Percentiles rank a stretch among this genome's conserved stretches.
phyloP scores from a whole-genome alignment of 2,113 vertebrate species.

The Atrichornis clamosus region DNA sequence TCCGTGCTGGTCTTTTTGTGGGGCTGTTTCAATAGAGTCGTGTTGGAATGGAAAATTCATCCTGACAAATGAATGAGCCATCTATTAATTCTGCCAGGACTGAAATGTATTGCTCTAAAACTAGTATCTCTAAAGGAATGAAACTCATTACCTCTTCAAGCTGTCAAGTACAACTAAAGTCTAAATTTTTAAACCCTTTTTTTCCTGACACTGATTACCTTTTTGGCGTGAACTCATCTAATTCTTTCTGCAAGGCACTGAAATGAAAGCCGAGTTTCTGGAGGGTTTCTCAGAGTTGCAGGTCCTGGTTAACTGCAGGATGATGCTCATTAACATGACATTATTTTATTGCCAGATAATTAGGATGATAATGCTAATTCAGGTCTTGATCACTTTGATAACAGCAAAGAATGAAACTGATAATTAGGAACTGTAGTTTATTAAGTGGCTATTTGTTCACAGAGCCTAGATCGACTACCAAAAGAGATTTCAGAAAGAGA shows the following conservation, averaged over 20 bases:
- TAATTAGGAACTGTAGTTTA: not conserved
- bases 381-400: slow-evolving; percentile 8
- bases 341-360: not conserved
- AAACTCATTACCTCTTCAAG: not conserved
- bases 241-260: not conserved
- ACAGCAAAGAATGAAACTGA: not conserved
- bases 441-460: not conserved
- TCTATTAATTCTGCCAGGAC: not conserved
- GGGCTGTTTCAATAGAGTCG: not conserved
- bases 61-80: not conserved
- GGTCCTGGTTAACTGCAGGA: not conserved
- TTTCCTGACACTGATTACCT: not conserved
- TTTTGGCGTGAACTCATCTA: not conserved
- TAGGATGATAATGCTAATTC: slow-evolving; percentile 1
- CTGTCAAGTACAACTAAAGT: not conserved
- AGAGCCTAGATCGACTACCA: not conserved
- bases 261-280: not conserved
- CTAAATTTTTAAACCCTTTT: not conserved
- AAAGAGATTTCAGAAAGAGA: not conserved
- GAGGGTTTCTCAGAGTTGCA: not conserved
- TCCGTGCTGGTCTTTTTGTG: not conserved
- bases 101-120: not conserved
- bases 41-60: not conserved
- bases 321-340: not conserved
- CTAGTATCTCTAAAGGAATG: not conserved